Percentiles rank a stretch among this genome's conserved stretches.
phyloP scores from a whole-genome alignment of 2,888 invertebrate genomes.

The Crepidodera aurea region DNA sequence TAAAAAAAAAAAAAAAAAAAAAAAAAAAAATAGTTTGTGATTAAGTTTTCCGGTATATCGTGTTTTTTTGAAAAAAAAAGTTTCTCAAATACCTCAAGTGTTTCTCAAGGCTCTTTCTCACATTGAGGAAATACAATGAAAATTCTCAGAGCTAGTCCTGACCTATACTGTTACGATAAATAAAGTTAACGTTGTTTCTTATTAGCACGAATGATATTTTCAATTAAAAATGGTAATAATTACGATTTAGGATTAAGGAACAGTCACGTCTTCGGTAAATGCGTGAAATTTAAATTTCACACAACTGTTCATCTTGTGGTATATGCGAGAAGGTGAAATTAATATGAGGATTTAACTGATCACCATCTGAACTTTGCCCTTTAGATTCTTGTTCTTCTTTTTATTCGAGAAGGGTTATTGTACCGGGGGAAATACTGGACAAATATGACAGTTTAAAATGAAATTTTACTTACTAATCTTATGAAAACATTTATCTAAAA shows the following conservation, averaged over 20 bases:
- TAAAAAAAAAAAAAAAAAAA: too few relatives aligned
- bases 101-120: too few relatives aligned
- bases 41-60: too few relatives aligned
- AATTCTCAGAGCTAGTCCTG: not conserved
- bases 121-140: too few relatives aligned
- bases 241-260: conserved; percentile 25
- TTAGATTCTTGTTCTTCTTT: not conserved
- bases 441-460: too few relatives aligned
- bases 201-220: conserved; percentile 35
- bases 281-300: conserved; percentile 33
- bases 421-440: too few relatives aligned
- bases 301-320: conserved; percentile 22
- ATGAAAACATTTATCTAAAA: too few relatives aligned
- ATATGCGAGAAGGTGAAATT: conserved; percentile 10
- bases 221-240: conserved; percentile 34
- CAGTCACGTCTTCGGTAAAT: conserved; percentile 28
- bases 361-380: conserved; percentile 13
- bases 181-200: conserved; percentile 28
- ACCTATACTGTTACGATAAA: not conserved
- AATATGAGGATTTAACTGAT: conserved; percentile 17
- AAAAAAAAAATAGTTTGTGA: too few relatives aligned
- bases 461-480: too few relatives aligned
- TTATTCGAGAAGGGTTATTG: conserved; percentile 12
- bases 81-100: too few relatives aligned
- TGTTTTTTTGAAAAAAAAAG: too few relatives aligned